Percentiles rank a stretch among this genome's conserved stretches.
These are phyloP conservation scores for Chlorops oryzae DNA, from an alignment of 1,140 invertebrate species.

Conservation along the genomic window DNA sequence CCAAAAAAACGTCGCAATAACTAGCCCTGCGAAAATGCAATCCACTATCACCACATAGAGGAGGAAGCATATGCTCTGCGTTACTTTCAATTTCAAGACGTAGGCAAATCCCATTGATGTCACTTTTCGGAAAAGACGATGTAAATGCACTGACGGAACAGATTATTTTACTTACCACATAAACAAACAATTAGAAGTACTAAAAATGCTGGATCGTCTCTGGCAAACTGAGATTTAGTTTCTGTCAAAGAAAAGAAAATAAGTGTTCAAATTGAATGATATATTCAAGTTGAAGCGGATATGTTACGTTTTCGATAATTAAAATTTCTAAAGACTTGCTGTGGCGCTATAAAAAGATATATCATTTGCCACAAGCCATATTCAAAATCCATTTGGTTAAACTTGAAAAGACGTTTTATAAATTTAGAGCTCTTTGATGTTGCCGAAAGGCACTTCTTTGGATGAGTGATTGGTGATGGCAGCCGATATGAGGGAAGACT, in stretches of 20 bases:
- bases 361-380: slow-evolving; percentile 99
- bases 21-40: slow-evolving; percentile 80
- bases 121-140: slow-evolving; percentile 50
- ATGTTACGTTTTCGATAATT: slow-evolving; percentile 96
- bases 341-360: slow-evolving; percentile 89
- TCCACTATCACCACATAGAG: slow-evolving; percentile 92
- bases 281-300: slow-evolving; percentile 6
- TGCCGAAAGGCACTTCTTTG: slow-evolving; percentile 71
- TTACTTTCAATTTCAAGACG: slow-evolving; percentile 67
- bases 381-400: slow-evolving; percentile 99
- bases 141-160: slow-evolving; percentile 17
- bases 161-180: slow-evolving; percentile 58
- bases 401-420: slow-evolving; percentile 82
- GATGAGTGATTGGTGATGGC: slow-evolving; percentile 56
- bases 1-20: slow-evolving; percentile 89
- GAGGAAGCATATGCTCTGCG: slow-evolving; percentile 78
- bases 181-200: slow-evolving; percentile 85
- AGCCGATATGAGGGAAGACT: no score
- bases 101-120: slow-evolving; percentile 87
- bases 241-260: slow-evolving; percentile 58
- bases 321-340: slow-evolving; percentile 98
- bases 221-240: slow-evolving; percentile 97
- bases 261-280: slow-evolving; percentile 4
- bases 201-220: slow-evolving; percentile 98
- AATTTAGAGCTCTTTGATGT: slow-evolving; percentile 91